A percentile compares a stretch with the other conserved stretches of the same genome.
Conservation (phyloP, 2,113 vertebrate genomes). For the Neolamprologus sp. region DNA sequence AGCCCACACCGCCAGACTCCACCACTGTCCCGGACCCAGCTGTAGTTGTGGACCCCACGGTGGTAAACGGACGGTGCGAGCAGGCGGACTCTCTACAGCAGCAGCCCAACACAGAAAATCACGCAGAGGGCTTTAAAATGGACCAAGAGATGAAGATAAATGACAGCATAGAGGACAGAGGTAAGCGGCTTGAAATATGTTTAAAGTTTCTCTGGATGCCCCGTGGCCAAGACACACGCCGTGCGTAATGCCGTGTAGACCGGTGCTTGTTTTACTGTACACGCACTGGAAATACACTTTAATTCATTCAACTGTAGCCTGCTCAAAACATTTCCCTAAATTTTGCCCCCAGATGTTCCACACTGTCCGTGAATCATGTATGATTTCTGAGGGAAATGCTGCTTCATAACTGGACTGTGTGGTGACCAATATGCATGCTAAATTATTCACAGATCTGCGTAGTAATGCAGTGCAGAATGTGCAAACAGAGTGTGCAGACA, state of each 20-base stretch:
- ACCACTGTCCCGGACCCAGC: constrained; percentile 62
- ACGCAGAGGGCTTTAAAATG: constrained; percentile 52
- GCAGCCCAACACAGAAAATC: background rate
- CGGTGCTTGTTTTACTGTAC: background rate
- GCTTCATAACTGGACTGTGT: background rate
- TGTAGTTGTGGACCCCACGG: constrained; percentile 55
- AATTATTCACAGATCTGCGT: background rate
- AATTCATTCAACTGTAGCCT: background rate
- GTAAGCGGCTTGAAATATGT: constrained; percentile 10
- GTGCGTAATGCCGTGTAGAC: background rate
- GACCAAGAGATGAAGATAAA: constrained; percentile 74
- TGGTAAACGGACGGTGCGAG: constrained; percentile 64
- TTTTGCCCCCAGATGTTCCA: background rate
- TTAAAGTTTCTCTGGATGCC: background rate
- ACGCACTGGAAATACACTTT: background rate
- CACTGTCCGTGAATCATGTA: background rate
- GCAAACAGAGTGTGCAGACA: background rate
- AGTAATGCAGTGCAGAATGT: background rate
- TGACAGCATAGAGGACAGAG: constrained; percentile 66
- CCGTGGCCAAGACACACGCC: background rate
- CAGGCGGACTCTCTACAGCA: constrained; percentile 15
- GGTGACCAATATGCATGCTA: background rate
- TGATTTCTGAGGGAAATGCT: background rate
- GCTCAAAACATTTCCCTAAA: background rate
- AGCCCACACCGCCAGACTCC: constrained; percentile 54